Evolutionary conservation across 2,113 vertebrate species (phyloP).

Genomic region (Harpagus bidentatus): DNA sequence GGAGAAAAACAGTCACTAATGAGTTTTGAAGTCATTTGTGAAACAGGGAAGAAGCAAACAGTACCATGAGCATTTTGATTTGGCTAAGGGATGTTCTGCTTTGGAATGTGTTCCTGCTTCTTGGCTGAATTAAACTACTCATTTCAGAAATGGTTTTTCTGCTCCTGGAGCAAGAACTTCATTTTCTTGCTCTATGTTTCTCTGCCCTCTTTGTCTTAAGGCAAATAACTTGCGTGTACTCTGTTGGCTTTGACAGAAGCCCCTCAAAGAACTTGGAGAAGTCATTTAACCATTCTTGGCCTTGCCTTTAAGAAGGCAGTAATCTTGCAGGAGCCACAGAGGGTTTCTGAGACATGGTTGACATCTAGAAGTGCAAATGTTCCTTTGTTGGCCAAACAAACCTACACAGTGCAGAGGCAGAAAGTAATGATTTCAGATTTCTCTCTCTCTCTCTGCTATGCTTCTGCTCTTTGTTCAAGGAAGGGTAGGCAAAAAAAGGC

Average conservation of each 20-base stretch:
- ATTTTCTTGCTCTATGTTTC: background rate
- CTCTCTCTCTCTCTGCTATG: background rate
- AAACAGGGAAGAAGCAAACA: background rate
- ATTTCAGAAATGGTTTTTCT: background rate
- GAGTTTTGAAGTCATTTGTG: background rate
- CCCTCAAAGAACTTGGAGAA: background rate
- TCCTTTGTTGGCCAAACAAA: slow-evolving; percentile 6
- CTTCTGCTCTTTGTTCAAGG: background rate
- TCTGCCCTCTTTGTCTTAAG: background rate
- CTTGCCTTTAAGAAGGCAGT: background rate
- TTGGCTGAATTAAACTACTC: background rate
- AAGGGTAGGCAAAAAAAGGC: background rate
- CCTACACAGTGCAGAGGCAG: background rate
- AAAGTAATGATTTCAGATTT: background rate
- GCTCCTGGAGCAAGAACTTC: background rate
- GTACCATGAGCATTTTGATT: background rate
- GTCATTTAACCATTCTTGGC: background rate
- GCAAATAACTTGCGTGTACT: background rate
- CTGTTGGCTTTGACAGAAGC: background rate
- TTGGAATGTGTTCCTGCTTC: background rate
- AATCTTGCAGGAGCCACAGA: background rate
- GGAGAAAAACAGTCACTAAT: background rate
- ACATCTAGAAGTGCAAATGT: background rate
- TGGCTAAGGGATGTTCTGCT: background rate
- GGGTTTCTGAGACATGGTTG: background rate